Conservation (phyloP, 2,797 vertebrate genomes). For the Sylvia borin region DNA sequence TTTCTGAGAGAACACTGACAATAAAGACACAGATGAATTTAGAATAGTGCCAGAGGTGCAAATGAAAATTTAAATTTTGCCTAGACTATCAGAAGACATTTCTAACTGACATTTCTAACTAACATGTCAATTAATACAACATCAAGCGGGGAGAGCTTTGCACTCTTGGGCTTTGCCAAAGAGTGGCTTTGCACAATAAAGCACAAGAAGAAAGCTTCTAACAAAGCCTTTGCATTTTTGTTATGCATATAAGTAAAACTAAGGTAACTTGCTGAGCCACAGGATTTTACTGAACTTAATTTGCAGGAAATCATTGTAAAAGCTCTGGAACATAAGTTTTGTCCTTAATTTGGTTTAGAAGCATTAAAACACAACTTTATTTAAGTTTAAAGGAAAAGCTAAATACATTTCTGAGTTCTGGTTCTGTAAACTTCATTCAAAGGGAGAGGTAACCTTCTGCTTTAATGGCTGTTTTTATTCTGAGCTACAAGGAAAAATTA, state of each 20-base stretch:
- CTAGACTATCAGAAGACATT: slow-evolving; percentile 25
- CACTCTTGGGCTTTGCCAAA: background rate
- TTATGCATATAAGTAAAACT: background rate
- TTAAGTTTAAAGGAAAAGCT: slow-evolving; percentile 7
- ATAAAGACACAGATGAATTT: background rate
- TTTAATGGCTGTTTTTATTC: background rate
- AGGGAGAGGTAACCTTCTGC: background rate
- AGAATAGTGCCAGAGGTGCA: background rate
- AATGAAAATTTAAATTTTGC: slow-evolving; percentile 37
- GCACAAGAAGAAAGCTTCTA: background rate
- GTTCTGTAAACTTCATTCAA: background rate
- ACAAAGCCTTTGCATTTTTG: background rate
- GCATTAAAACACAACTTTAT: background rate
- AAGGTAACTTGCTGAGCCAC: background rate
- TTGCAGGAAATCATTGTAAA: background rate
- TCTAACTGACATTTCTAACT: slow-evolving; percentile 2
- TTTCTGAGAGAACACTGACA: slow-evolving; percentile 19
- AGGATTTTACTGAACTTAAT: background rate
- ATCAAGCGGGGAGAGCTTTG: background rate
- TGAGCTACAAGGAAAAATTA: background rate
- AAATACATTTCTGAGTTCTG: background rate
- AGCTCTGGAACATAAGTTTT: background rate
- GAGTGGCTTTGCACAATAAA: background rate
- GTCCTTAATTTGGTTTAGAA: background rate
- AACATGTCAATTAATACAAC: background rate